Base-by-base conservation (phyloP, 1,140 invertebrate genomes). In the Diuraphis noxia region DNA sequence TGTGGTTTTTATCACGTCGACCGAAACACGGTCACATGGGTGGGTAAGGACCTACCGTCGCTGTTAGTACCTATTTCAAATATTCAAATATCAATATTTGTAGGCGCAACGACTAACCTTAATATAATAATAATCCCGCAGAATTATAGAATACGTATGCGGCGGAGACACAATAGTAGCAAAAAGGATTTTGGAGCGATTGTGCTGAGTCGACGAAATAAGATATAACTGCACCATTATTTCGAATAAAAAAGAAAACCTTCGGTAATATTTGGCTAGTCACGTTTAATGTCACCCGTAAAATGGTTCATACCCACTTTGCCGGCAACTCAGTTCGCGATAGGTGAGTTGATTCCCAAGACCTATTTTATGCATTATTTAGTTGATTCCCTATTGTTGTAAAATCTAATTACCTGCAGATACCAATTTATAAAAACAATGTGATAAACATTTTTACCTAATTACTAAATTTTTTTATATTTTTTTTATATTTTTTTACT, bases 41-140 rank as follows among this genome's bases (percentile, higher is more conserved):
- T 2, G 56, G 30, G 13, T 72, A 72, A 56, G 25, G 13, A 49
- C 46, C 46, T 21, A 46, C 52, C 52, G 17, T 17, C 23, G 56
- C 56, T 13, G 17, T 5, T 34, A 17, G 30, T n/a, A n/a, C n/a
- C n/a, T n/a, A 72, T 72, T n/a, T n/a, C 56, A n/a, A 72, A 72
- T 72, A 72, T 72, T 72, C 13, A 72, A 72, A n/a, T 72, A 72
- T 72, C n/a, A 72, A 72, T 72, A 72, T 72, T 72, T 72, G n/a
- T 17, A 72, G n/a, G 30, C 56, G 30, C 17, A 17, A 72, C 13
- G 56, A 13, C 30, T n/a, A 72, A 72, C 56, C 56, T n/a, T 72
- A 63, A 10, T 72, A 17, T n/a, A n/a, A 72, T 72, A n/a, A 72
- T 72, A 72, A 72, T 72, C 56, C 56, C n/a, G 17, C n/a, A 34